Percentiles rank a stretch among this genome's conserved stretches.
These are phyloP conservation scores for Saimiri boliviensis DNA, from an alignment of 2,113 vertebrate species.

Conservation along the genomic window DNA sequence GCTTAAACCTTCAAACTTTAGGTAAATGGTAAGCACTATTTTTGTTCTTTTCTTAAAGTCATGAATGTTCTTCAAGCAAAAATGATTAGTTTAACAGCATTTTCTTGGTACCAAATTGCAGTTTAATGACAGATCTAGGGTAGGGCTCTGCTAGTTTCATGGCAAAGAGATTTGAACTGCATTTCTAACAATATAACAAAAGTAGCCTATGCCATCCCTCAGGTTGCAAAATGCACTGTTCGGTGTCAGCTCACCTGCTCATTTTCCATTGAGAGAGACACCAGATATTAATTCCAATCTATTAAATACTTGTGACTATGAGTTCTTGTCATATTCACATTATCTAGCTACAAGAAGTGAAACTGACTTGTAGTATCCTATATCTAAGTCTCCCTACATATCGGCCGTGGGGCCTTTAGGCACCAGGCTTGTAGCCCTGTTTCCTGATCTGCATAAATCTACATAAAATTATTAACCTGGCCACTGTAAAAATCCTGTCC, in stretches of 20 bases:
- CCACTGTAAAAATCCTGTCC: neutral
- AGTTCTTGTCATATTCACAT: neutral
- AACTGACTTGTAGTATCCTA: neutral
- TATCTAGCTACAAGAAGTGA: neutral
- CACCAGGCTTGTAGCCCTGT: neutral
- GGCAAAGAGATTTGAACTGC: neutral
- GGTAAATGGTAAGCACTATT: neutral
- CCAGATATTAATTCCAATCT: neutral
- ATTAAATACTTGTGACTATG: neutral
- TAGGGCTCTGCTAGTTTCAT: neutral
- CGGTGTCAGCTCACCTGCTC: neutral
- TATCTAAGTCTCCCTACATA: neutral
- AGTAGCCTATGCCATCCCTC: accelerated
- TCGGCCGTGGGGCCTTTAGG: neutral
- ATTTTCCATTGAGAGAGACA: neutral
- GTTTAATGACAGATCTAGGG: neutral
- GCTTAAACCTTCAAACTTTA: neutral
- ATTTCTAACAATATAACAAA: neutral
- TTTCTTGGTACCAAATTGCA: neutral
- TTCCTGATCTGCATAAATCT: neutral
- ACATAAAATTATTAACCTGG: neutral
- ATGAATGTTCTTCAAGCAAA: neutral
- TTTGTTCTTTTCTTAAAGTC: neutral
- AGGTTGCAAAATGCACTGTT: neutral
- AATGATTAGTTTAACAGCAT: neutral